Evolutionary conservation across 2,797 vertebrate genomes (phyloP).

Genomic region (Argyrosomus regius): DNA sequence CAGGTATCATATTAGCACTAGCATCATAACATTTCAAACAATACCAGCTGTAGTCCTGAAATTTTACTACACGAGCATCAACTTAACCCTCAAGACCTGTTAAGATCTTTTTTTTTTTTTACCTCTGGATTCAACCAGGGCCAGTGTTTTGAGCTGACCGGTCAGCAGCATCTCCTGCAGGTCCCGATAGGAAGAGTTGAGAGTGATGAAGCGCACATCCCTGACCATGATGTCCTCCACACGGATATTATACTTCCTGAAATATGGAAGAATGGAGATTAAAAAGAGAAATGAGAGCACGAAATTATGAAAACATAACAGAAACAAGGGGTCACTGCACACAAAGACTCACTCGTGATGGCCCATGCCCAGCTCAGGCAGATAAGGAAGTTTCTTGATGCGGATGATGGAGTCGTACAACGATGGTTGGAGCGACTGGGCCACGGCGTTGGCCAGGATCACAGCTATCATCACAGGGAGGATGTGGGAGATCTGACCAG

Average conservation of each 20-base stretch:
- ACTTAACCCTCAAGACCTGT: not conserved
- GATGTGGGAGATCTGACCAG: constrained; percentile 98
- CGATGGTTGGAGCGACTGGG: constrained; percentile 96
- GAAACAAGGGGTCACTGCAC: not conserved
- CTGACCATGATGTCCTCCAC: constrained; percentile 99
- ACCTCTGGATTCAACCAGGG: constrained; percentile 96
- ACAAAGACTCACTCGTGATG: constrained; percentile 92
- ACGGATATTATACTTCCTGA: constrained; percentile 95
- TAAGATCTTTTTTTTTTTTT: constrained; percentile 21
- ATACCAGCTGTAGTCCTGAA: not conserved
- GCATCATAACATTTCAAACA: not conserved
- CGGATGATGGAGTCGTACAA: constrained; percentile 99
- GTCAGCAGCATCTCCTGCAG: constrained; percentile 91
- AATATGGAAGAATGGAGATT: not conserved
- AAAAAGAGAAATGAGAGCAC: not conserved
- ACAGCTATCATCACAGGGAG: constrained; percentile 98
- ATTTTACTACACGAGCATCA: not conserved
- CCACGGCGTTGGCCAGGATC: constrained; percentile 97
- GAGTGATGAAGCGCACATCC: constrained; percentile 92
- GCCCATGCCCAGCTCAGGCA: constrained; percentile 98
- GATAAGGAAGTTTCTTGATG: constrained; percentile 98
- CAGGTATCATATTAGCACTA: not conserved
- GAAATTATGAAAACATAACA: not conserved
- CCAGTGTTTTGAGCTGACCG: constrained; percentile 93
- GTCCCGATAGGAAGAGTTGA: constrained; percentile 93